These are phyloP conservation scores for Rhimphoctona megacephalus DNA, from an alignment of 2,888 invertebrate genomes.

Conservation along the genomic window DNA sequence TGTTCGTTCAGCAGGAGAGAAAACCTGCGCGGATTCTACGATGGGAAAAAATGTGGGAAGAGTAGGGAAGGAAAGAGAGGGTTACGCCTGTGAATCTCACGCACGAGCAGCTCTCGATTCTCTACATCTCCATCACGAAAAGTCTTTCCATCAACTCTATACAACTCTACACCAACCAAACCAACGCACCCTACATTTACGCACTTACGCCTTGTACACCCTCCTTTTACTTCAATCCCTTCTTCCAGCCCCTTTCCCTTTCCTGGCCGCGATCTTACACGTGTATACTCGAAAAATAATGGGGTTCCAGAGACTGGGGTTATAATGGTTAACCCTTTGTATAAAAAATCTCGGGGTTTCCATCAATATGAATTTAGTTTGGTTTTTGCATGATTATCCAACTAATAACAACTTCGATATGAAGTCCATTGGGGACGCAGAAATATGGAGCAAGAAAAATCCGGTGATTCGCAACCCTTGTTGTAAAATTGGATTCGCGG, in stretches of 20 bases:
- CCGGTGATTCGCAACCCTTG: not conserved
- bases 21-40: constrained; percentile 49
- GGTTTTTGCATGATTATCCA: not conserved
- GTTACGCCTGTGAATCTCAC: constrained; percentile 28
- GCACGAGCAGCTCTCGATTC: constrained; percentile 47
- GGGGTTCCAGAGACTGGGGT: not conserved
- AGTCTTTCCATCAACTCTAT: constrained; percentile 63
- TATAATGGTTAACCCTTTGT: not conserved
- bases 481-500: constrained; percentile 29
- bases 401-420: not conserved
- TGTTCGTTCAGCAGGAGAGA: constrained; percentile 47
- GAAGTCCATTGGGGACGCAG: not conserved
- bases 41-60: not conserved
- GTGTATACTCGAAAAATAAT: not conserved
- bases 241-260: too few species aligned
- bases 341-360: not conserved
- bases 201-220: constrained; percentile 50
- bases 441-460: constrained; percentile 10
- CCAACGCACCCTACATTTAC: constrained; percentile 56
- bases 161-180: constrained; percentile 47
- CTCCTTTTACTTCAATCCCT: not conserved
- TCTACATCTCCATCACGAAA: constrained; percentile 50
- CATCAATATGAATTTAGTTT: not conserved
- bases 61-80: not conserved
- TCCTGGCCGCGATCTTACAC: constrained; percentile 9